Conservation (phyloP, 2,888 invertebrate genomes). For the Zeuzera pyrina region DNA sequence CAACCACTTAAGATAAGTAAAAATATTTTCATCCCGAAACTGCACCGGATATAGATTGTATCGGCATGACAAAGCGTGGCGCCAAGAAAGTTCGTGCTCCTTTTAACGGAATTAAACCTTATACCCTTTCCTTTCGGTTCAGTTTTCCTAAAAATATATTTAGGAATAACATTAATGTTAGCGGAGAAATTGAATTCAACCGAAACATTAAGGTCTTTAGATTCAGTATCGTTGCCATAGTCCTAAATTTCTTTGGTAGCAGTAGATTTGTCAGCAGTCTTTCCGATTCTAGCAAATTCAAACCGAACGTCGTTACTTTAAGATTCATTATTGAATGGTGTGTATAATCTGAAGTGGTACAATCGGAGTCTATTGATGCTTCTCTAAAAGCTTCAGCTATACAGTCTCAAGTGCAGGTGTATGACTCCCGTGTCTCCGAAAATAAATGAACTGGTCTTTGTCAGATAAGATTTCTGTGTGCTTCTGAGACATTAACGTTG, state of each 20-base stretch:
- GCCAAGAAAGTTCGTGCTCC: constrained; percentile 37
- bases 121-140: constrained; percentile 4
- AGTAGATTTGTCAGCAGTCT: constrained; percentile 47
- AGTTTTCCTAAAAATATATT: constrained; percentile 16
- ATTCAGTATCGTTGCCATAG: constrained; percentile 21
- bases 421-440: constrained; percentile 66
- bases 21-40: constrained; percentile 72
- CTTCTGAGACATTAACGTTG: constrained; percentile 16
- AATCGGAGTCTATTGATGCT: constrained; percentile 51
- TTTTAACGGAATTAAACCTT: constrained; percentile 20
- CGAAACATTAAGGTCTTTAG: constrained; percentile 18
- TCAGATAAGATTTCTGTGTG: constrained; percentile 42
- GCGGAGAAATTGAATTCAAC: constrained; percentile 19
- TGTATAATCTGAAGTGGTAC: constrained; percentile 41
- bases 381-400: constrained; percentile 59
- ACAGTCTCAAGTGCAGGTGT: constrained; percentile 64
- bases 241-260: constrained; percentile 29
- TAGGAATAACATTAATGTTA: constrained; percentile 19
- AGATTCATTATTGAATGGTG: constrained; percentile 22
- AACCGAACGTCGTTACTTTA: constrained; percentile 11
- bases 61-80: constrained; percentile 71
- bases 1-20: constrained; percentile 72
- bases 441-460: constrained; percentile 67
- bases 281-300: constrained; percentile 12
- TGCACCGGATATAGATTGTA: constrained; percentile 70